Evolutionary conservation across 2,888 invertebrate genomes (phyloP).

Genomic region (Orchestes rusci): DNA sequence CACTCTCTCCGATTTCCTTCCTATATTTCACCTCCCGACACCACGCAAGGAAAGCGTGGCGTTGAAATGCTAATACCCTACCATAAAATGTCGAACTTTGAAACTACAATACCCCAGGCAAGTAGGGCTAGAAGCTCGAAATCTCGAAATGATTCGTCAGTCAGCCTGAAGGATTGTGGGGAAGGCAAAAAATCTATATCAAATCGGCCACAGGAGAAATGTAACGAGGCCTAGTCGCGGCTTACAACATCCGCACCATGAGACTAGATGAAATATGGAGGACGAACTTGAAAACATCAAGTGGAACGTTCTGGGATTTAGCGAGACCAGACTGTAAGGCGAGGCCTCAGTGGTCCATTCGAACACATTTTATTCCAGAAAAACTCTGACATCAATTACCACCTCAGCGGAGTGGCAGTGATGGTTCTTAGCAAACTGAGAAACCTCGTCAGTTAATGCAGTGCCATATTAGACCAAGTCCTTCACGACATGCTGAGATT

Average conservation of each 20-base stretch:
- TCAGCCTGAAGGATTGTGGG: constrained; percentile 1
- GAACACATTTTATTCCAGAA: not conserved
- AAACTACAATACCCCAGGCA: not conserved
- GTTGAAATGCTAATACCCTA: not conserved
- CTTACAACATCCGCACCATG: constrained; percentile 3
- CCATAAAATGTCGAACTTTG: not conserved
- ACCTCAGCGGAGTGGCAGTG: constrained; percentile 1
- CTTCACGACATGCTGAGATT: not conserved
- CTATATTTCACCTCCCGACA: too few relatives aligned
- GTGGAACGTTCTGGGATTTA: constrained; percentile 1
- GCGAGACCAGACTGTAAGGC: constrained; percentile 2
- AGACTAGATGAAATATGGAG: constrained; percentile 4
- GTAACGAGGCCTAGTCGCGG: not conserved
- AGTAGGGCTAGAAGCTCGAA: not conserved
- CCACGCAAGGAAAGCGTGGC: not conserved
- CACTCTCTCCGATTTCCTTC: too few relatives aligned
- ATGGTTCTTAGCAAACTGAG: not conserved
- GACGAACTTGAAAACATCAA: constrained; percentile 4
- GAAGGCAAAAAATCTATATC: not conserved
- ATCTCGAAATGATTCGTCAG: not conserved
- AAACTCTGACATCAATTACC: not conserved
- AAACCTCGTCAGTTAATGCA: not conserved
- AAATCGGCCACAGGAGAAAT: not conserved
- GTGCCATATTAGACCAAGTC: not conserved
- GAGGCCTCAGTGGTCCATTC: not conserved